These are phyloP conservation scores for Anneissia japonica DNA, from an alignment of 35 echinoderm and acorn worm genomes.

Conservation along the genomic window DNA sequence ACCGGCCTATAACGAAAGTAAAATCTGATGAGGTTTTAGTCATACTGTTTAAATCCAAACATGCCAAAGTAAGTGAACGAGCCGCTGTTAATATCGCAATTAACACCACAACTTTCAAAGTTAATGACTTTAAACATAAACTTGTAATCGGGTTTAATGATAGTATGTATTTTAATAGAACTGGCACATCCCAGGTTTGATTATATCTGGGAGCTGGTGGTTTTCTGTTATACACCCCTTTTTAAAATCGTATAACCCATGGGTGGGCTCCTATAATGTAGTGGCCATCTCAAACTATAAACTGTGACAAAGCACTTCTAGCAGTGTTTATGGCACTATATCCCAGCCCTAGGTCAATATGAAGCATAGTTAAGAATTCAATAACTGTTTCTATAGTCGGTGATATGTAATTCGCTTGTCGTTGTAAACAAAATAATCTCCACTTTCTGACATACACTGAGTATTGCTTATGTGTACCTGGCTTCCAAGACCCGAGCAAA, in stretches of 20 bases:
- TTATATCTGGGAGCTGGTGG: slow-evolving; percentile 37
- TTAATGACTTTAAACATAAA: no score
- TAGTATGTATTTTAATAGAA: no score
- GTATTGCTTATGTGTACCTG: slow-evolving; percentile 33
- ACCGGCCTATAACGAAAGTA: no score
- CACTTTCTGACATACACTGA: slow-evolving; percentile 26
- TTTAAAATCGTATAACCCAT: slow-evolving; percentile 31
- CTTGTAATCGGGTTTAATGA: no score
- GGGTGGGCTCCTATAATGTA: slow-evolving; percentile 27
- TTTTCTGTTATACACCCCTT: slow-evolving; percentile 35
- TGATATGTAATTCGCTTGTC: background rate
- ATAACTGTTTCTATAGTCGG: slow-evolving; percentile 16
- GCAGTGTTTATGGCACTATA: slow-evolving; percentile 57
- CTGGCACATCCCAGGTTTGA: slow-evolving; percentile 11
- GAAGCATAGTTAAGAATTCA: slow-evolving; percentile 31
- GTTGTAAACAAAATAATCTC: slow-evolving; percentile 16
- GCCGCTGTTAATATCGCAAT: no score
- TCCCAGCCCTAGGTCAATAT: slow-evolving; percentile 17
- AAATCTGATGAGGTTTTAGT: no score
- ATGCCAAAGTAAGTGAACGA: no score
- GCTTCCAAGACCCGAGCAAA: slow-evolving; percentile 15
- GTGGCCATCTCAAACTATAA: background rate
- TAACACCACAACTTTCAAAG: no score
- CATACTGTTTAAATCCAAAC: no score
- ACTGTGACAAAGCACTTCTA: slow-evolving; percentile 22